Base-by-base conservation (phyloP, 2,797 vertebrate genomes). In the Echiichthys vipera region DNA sequence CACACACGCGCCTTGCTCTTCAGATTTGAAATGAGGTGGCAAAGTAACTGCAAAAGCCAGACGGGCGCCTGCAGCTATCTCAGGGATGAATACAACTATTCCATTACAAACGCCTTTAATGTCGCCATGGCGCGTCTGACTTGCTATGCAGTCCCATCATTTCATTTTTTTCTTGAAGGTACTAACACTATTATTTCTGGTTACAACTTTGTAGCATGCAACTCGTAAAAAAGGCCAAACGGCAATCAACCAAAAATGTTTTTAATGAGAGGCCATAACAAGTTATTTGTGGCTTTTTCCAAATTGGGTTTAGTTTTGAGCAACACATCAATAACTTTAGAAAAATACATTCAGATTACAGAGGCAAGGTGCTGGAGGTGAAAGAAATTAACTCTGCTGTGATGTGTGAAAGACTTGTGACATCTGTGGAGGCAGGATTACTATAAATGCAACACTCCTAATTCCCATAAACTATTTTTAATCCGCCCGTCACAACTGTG, bases 81-180 rank as follows among this genome's bases (percentile, higher is more conserved):
- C 70, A 74, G 74, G 78, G 85, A 85, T 81, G 84, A 90, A 88
- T 85, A 70, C 74, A 81, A 77, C 83, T 77, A 74, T 86, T 88
- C 71, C 80, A 89, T 90, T 89, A 87, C 84, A 87, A 84, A 91
- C 68, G 86, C 78, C 75, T 91, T 91, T 89, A 88, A 88, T 86
- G 84, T 85, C 53, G 25, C 66, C 74, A 69, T 42, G 71, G 78
- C 76, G 29, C 30, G 56, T 86, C 81, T 61, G 73, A 71, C 77
- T 87, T 40, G 55, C 79, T 65, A 56, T 56, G 70, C 77, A n/a
- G 61, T 64, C 74, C 66, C 74, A 65, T 78, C 74, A 39, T 77
- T 78, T 80, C 11, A 62, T 88, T 83, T 85, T 83, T 85, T 67
- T 71, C 69, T 76, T 50, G 34, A 80, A 77, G 64, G 74, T 64